Percentiles rank a stretch among this genome's conserved stretches.
Conservation (phyloP, 2,888 invertebrate species). For the Drosophila kambysellisi region DNA sequence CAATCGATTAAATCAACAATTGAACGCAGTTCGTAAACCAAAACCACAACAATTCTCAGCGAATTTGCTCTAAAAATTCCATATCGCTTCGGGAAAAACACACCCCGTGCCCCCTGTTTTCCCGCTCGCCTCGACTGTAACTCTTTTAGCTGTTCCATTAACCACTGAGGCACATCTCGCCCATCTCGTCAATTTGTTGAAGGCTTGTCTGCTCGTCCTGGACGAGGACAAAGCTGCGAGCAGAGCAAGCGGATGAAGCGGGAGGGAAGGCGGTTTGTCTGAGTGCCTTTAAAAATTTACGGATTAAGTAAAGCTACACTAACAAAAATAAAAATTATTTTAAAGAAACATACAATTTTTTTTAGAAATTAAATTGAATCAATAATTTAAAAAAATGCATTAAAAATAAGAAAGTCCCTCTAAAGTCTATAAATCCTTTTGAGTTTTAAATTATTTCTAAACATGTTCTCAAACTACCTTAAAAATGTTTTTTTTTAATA, state of each 20-base stretch:
- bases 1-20: constrained; percentile 34
- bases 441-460: not conserved
- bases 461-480: not conserved
- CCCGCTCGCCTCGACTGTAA: not conserved
- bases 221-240: not conserved
- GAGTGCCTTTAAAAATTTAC: constrained; percentile 34
- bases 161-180: constrained; percentile 14
- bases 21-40: constrained; percentile 27
- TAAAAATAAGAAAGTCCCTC: not conserved
- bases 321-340: not conserved
- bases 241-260: not conserved
- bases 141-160: constrained; percentile 40
- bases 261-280: constrained; percentile 1
- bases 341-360: not conserved
- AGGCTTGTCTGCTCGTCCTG: not conserved
- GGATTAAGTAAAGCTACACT: constrained; percentile 23
- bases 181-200: constrained; percentile 20
- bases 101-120: not conserved
- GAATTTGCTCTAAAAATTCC: constrained; percentile 11
- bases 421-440: not conserved
- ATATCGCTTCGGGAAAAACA: not conserved
- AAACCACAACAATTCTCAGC: constrained; percentile 22
- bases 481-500: not conserved
- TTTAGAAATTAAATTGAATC: not conserved
- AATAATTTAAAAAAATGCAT: not conserved